Base-by-base conservation (phyloP, 2,113 vertebrate species). In the Heterotilapia buettikoferi region DNA sequence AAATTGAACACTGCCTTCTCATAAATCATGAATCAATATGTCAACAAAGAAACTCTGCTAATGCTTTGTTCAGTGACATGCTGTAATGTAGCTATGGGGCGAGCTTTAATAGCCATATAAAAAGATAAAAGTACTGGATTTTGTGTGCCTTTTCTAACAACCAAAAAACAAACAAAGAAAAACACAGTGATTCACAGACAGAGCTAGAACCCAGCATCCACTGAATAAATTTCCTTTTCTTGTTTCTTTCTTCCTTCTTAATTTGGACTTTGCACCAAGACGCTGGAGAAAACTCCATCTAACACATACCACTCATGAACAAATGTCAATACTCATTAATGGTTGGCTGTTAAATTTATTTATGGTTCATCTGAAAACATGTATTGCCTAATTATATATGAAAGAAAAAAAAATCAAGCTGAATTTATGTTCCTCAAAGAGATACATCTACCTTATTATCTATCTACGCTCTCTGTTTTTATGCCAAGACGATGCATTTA, bases 11-110 rank as follows among this genome's bases (percentile, higher is more conserved):
- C 92, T 83, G 47, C 38, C 19, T 86, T 86, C 90, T 95, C 71
- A 93, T 94, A 94, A 96, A 94, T 95, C 92, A 95, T 91, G 59
- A 90, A 95, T 95, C 90, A 85, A 84, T 86, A 93, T 91, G 92
- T 95, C 93, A 93, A 88, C 86, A 90, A 88, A 88, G 87, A 86
- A 94, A 86, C 66, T 86, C 89, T 85, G 38, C 80, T 90, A 94
- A 89, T 82, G 76, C 85, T 92, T 90, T 68, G 61, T 61, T 87
- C 79, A 63, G 61, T 91, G 86, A 80, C 88, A 92, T 9, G 4
- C 38, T 80, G 82, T 84, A 91, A 91, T 59, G 88, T 84, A 93
- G 93, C 85, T 86, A 71, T 5, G 26, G 63, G 85, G 84, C 81
- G 79, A 90, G 90, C 83, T 90, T 93, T 93, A 87, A 90, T 92